Base-by-base conservation (phyloP, 2,888 invertebrate species). In the Ametastegia equiseti region DNA sequence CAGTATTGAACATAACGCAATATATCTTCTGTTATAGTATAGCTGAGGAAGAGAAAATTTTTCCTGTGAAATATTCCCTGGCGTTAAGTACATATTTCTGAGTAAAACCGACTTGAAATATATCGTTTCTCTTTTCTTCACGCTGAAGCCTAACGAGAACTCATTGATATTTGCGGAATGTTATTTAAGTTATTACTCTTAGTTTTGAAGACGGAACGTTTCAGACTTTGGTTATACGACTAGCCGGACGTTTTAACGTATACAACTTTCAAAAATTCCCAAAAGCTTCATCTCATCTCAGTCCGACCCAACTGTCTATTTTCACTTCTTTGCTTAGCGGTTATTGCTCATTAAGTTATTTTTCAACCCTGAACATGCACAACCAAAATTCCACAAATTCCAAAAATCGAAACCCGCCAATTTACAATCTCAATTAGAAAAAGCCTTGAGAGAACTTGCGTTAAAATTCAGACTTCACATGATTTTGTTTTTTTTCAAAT, bases 141-240 rank as follows among this genome's bases (percentile, higher is more conserved):
- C n/a, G n/a, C n/a, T n/a, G n/a, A n/a, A n/a, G n/a, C 5, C 42
- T 5, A 9, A 9, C 5, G 42, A 42, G 42, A 42, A 42, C 42
- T 42, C 57, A n/a, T 30, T 27, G 27, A 27, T 57, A 57, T 67
- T 36, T 67, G 1, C 7, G 11, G 7, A n/a, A 67, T 39, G 39
- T 36, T 67, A 39, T 67, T 36, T 67, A 67, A 67, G 36, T 67
- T 67, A 67, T 27, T 19, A 67, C 67, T 39, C 6, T 60, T 60
- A 60, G 60, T 60, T 60, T n/a, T n/a, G n/a, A 60, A 30, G 15
- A 9, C 27, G 13, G 60, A 30, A 60, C 54, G 54, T 60, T 60
- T 27, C 30, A 60, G 27, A 60, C 30, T 15, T 30, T 15, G 60
- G 13, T 27, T 15, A 60, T 4, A 30, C 9, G 9, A 42, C 42